Evolutionary conservation across 2,113 vertebrate species (phyloP).

Genomic region (Antechinus flavipes): DNA sequence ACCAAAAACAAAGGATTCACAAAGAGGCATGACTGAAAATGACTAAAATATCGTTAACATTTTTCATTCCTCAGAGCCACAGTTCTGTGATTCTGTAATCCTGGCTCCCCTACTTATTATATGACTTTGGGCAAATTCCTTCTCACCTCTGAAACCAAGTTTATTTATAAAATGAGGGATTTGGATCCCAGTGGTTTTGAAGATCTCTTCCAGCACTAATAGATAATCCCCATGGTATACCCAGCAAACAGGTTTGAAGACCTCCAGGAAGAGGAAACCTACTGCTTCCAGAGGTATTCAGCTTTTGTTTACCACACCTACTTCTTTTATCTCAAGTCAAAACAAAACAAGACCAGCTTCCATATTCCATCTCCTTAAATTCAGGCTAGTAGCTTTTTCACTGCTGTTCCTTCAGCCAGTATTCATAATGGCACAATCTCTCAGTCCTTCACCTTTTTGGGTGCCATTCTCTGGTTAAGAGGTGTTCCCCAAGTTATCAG

Average conservation of each 20-base stretch:
- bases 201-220: neutral
- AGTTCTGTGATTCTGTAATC: neutral
- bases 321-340: too few relatives aligned
- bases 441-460: too few relatives aligned
- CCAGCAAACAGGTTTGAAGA: neutral
- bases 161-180: neutral
- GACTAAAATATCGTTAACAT: neutral
- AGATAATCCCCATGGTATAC: neutral
- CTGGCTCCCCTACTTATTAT: neutral
- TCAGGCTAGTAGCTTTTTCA: too few relatives aligned
- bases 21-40: neutral
- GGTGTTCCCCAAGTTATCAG: neutral
- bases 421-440: neutral
- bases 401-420: neutral
- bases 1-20: neutral
- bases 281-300: neutral
- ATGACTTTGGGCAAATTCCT: neutral
- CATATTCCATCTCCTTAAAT: too few relatives aligned
- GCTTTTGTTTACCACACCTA: too few relatives aligned
- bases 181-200: neutral
- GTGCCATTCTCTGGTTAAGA: neutral
- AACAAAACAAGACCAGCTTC: too few relatives aligned
- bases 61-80: neutral
- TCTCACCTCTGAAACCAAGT: neutral
- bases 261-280: neutral